These are phyloP conservation scores for Hyposoter didymator DNA, from an alignment of 2,888 invertebrate species.

Conservation along the genomic window DNA sequence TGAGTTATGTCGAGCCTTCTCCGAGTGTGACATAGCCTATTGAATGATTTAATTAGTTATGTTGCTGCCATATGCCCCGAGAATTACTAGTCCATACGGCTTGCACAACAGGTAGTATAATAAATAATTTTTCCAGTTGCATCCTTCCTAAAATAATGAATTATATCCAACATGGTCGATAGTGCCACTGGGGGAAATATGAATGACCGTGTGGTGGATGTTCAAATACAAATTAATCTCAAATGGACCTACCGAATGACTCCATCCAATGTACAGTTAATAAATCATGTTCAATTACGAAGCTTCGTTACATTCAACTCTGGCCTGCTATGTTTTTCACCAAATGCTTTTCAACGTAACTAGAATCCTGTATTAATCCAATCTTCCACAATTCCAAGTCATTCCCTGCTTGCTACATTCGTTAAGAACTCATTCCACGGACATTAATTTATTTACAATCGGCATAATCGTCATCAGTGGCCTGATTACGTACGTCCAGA, in stretches of 20 bases:
- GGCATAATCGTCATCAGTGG: background rate
- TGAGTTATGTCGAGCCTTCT: conserved; percentile 15
- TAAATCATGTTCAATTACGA: background rate
- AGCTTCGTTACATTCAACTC: background rate
- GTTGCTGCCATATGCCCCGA: conserved; percentile 5
- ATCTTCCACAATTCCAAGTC: background rate
- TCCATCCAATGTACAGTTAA: background rate
- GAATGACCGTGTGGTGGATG: background rate
- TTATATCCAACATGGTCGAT: background rate
- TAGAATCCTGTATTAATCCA: background rate
- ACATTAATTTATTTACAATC: background rate
- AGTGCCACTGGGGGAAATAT: background rate
- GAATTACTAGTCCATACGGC: background rate
- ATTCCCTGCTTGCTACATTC: background rate
- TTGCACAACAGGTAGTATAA: conserved; percentile 7
- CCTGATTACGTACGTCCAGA: background rate
- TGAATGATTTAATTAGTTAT: conserved; percentile 20
- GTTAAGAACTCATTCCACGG: background rate
- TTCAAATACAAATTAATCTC: background rate
- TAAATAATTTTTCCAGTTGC: background rate
- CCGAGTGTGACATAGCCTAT: conserved; percentile 19
- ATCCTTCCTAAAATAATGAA: background rate
- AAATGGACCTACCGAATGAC: background rate
- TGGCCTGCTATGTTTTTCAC: background rate
- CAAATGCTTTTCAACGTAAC: background rate